Conservation (phyloP, 2,888 invertebrate species). For the Callyntrura sp. region DNA sequence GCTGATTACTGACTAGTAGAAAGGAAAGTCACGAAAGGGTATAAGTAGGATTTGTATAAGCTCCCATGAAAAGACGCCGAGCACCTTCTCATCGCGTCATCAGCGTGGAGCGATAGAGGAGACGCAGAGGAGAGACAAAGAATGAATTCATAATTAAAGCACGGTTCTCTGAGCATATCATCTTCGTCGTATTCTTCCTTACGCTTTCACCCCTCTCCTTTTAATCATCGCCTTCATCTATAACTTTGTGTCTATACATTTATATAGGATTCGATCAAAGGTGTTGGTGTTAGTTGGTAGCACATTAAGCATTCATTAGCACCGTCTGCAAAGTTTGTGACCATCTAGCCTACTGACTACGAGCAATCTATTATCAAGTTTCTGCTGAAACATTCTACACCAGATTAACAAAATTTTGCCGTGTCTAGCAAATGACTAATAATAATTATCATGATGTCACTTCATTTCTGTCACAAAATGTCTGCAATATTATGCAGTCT, state of each 20-base stretch:
- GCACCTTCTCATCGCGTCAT: slow-evolving; percentile 23
- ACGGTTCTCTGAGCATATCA: slow-evolving; percentile 37
- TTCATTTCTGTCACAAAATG: slow-evolving; percentile 18
- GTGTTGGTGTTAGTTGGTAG: slow-evolving; percentile 2
- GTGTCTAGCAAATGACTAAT: neutral
- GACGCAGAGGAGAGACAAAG: neutral
- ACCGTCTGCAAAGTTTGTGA: slow-evolving; percentile 32
- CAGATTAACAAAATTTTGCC: neutral
- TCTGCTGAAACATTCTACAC: too few species aligned
- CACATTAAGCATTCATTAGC: slow-evolving; percentile 42
- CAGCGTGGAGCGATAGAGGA: too few species aligned
- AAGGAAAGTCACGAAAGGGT: neutral
- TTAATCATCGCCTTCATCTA: slow-evolving; percentile 56
- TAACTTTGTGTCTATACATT: slow-evolving; percentile 39
- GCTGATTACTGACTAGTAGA: slow-evolving; percentile 32
- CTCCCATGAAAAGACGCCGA: neutral
- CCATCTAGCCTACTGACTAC: slow-evolving; percentile 3
- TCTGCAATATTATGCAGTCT: too few species aligned
- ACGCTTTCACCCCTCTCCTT: neutral
- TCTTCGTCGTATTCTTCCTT: slow-evolving; percentile 37
- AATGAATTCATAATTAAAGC: slow-evolving; percentile 47
- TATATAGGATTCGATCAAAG: slow-evolving; percentile 41
- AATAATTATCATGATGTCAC: slow-evolving; percentile 2
- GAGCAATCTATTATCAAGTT: neutral
- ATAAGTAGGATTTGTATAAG: neutral